Percentiles rank a stretch among this genome's conserved stretches.
Evolutionary conservation across 2,797 vertebrate species (phyloP).

Genomic region (Crenuchus spilurus): DNA sequence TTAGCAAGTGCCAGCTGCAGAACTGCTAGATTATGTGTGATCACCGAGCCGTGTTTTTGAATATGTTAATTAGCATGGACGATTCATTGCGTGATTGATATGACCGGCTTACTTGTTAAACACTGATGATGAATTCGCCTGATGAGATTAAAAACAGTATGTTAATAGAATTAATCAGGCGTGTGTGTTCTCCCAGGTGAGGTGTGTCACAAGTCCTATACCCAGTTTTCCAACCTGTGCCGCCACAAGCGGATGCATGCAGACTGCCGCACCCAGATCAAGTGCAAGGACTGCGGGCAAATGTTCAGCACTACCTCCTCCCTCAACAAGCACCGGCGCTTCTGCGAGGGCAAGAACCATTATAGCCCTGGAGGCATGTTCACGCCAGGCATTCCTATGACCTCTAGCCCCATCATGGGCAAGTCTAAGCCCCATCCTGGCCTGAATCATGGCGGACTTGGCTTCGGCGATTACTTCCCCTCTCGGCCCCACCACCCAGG

Average conservation of each 20-base stretch:
- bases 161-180: conserved; percentile 86
- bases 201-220: conserved; percentile 99
- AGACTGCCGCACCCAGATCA: conserved; percentile 99
- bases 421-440: conserved; percentile 88
- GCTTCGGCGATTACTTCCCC: conserved; percentile 92
- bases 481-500: conserved; percentile 88
- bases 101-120: conserved; percentile 56
- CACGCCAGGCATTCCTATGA: conserved; percentile 88
- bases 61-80: conserved; percentile 38
- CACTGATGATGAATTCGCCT: conserved; percentile 47
- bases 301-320: conserved; percentile 99
- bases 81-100: conserved; percentile 49
- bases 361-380: conserved; percentile 89
- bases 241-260: conserved; percentile 99
- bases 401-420: conserved; percentile 90
- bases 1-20: conserved; percentile 8
- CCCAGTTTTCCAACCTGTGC: conserved; percentile 99
- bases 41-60: conserved; percentile 13
- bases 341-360: conserved; percentile 98
- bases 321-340: conserved; percentile 99
- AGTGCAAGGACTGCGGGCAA: conserved; percentile 99
- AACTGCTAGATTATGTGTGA: conserved; percentile 7
- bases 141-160: conserved; percentile 79
- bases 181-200: conserved; percentile 90
- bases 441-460: conserved; percentile 88